Evolutionary conservation across 2,113 vertebrate genomes (phyloP), one percentile per base, ranked within the genome.

Genomic region (Eonycteris spelaea): DNA sequence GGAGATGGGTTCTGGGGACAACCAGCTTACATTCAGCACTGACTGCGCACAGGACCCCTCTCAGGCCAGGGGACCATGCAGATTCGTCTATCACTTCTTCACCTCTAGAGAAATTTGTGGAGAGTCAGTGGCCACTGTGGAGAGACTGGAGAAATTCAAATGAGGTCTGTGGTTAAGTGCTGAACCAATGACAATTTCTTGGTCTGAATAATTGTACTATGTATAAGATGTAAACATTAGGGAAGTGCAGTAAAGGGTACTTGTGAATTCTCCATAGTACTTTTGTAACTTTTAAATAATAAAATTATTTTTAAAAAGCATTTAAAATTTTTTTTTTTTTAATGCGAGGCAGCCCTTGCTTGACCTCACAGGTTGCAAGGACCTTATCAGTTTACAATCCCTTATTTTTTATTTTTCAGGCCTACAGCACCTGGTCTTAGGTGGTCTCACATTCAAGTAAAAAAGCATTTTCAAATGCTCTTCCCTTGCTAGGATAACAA

Each of bases 81-180:
- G 18, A 61, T 2, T 8, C 1, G 1, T 0, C 38, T 0, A 0
- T 48, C 19, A 30, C n/a, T 28, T 71, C 19, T 16, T 85, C 16
- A 89, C 40, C 40, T 13, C 30, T 30, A 15, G 10, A 83, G 24
- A 61, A 68, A 63, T 53, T 1, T 1, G 8, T 63, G 51, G 59
- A 14, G 51, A 65, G 24, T 22, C 5, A 85, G 28, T 6, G 12
- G 71, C 45, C 35, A 28, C 1, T 22, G 45, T 65, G 53, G 84
- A 43, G 48, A 86, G 33, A 51, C 5, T 30, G 13, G 15, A 35
- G 24, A 65, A 59, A 78, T 61, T 12, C 7, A 74, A 63, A 68
- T 43, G 15, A 59, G 16, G 59, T n/a, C 63, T 14, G 3, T 4
- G 15, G 79, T 73, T 18, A 85, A 57, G 4, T 71, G n/a, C 8